These are phyloP conservation scores for Lissonota sp. DNA, from an alignment of 2,888 invertebrate species.

Conservation along the genomic window DNA sequence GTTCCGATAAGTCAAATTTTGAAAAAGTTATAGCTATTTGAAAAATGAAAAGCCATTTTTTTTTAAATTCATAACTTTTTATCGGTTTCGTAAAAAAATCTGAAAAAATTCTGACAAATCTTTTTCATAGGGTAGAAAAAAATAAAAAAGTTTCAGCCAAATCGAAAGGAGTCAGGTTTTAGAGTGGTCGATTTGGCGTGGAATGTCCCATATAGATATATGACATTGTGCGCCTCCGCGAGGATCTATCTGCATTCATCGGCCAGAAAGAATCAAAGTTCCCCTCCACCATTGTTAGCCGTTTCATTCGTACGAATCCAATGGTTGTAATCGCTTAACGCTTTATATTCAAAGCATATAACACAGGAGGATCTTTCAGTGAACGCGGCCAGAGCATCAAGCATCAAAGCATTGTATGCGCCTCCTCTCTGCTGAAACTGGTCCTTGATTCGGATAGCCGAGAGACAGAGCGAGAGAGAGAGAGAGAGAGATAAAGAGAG, in stretches of 20 bases:
- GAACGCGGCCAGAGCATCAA: conserved; percentile 32
- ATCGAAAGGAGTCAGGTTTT: too few species aligned
- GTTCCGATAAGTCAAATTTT: too few species aligned
- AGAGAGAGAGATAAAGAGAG: too few species aligned
- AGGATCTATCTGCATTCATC: conserved; percentile 57
- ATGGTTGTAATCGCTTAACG: conserved; percentile 80
- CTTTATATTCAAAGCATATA: conserved; percentile 74
- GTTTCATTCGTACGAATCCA: conserved; percentile 79
- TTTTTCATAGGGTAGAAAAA: too few species aligned
- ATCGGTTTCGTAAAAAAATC: too few species aligned
- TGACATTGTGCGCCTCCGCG: conserved; percentile 49
- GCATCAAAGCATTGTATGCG: conserved; percentile 69
- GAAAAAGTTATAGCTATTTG: too few species aligned
- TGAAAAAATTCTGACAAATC: too few species aligned
- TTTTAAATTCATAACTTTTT: too few species aligned
- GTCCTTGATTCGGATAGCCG: conserved; percentile 29
- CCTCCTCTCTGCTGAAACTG: conserved; percentile 24
- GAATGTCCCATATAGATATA: too few species aligned
- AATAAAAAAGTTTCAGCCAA: too few species aligned
- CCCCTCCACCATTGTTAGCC: conserved; percentile 76
- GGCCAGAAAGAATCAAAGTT: conserved; percentile 34
- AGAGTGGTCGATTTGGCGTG: too few species aligned
- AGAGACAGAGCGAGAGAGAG: neutral
- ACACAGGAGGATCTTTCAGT: conserved; percentile 31
- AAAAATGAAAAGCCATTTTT: too few species aligned